phyloP scores from a whole-genome alignment of 2,113 vertebrate genomes.

The Pangasianodon hypophthalmus region DNA sequence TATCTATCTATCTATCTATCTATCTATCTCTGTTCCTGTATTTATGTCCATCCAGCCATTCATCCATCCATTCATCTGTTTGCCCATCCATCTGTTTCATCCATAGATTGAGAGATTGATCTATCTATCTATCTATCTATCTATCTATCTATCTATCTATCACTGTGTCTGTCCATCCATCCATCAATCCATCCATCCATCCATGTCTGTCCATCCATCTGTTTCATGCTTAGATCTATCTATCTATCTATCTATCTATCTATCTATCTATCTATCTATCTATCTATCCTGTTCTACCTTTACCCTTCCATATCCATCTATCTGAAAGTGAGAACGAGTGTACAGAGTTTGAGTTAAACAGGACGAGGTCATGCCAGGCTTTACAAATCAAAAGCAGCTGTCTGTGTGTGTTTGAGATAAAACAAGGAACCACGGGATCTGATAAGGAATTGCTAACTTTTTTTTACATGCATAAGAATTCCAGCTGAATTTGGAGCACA shows the following conservation, averaged over 20 bases:
- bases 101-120: background rate
- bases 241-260: background rate
- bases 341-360: background rate
- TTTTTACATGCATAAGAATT: background rate
- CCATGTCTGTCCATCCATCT: background rate
- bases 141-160: background rate
- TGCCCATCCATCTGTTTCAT: background rate
- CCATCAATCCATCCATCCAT: background rate
- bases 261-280: background rate
- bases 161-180: background rate
- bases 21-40: background rate
- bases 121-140: background rate
- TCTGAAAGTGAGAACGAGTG: too few relatives aligned
- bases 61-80: background rate
- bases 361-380: background rate
- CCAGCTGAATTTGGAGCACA: conserved; percentile 3
- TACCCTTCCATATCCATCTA: background rate
- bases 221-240: background rate
- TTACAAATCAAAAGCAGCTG: background rate
- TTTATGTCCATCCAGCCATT: background rate
- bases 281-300: background rate
- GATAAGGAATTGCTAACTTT: background rate
- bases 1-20: background rate
- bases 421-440: background rate
- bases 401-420: background rate